phyloP scores from a whole-genome alignment of 2,888 invertebrate species.

The Cremastinae sp. region DNA sequence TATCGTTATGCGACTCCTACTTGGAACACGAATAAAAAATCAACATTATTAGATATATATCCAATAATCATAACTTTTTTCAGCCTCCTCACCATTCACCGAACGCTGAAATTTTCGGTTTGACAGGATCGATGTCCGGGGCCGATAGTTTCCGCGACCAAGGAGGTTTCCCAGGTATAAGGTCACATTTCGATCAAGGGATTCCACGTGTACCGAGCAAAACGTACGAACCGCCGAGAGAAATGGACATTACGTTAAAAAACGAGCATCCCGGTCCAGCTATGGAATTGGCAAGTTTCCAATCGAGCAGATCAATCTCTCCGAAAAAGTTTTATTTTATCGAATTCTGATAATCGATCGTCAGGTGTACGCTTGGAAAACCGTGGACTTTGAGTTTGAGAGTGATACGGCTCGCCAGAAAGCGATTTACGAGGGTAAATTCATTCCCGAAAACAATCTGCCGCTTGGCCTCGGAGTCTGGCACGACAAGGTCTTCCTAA shows the following conservation, averaged over 20 bases:
- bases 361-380: slow-evolving; percentile 87
- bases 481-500: slow-evolving; percentile 86
- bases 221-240: slow-evolving; percentile 66
- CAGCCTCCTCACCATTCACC: slow-evolving; percentile 48
- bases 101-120: slow-evolving; percentile 22
- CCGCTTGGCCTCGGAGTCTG: slow-evolving; percentile 89
- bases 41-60: too few species aligned
- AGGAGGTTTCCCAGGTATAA: slow-evolving; percentile 34
- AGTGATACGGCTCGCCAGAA: slow-evolving; percentile 82
- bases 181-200: slow-evolving; percentile 47
- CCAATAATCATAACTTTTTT: not conserved
- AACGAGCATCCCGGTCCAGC: slow-evolving; percentile 77
- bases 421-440: slow-evolving; percentile 84
- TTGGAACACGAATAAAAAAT: too few species aligned
- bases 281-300: slow-evolving; percentile 74
- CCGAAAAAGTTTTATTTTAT: not conserved
- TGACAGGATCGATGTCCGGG: slow-evolving; percentile 43
- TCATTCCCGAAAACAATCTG: slow-evolving; percentile 87
- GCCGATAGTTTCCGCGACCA: slow-evolving; percentile 32
- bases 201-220: slow-evolving; percentile 61
- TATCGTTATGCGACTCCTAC: too few species aligned
- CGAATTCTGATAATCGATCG: slow-evolving; percentile 41
- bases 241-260: slow-evolving; percentile 58
- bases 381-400: slow-evolving; percentile 88
- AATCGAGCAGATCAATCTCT: slow-evolving; percentile 4